These are phyloP conservation scores for Gallinago jamesoni DNA, from an alignment of 2,113 vertebrate genomes.

Conservation along the genomic window DNA sequence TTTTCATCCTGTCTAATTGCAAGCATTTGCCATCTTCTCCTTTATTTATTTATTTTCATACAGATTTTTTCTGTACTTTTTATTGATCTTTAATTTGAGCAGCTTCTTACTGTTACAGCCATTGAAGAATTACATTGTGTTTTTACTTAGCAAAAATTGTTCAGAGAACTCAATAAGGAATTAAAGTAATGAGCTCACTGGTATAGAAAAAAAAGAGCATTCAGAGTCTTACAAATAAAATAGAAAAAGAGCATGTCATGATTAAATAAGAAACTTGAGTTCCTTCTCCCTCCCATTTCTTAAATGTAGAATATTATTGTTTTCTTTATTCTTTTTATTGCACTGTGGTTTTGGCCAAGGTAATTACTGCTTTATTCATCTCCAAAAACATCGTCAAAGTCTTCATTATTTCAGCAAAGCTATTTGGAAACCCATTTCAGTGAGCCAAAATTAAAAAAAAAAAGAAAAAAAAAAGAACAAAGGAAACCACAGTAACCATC, in stretches of 20 bases:
- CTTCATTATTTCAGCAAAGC: slow-evolving; percentile 68
- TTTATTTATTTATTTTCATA: slow-evolving; percentile 74
- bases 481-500: slow-evolving; percentile 14
- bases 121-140: slow-evolving; percentile 65
- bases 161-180: slow-evolving; percentile 67
- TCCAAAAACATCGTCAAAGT: slow-evolving; percentile 60
- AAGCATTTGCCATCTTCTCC: slow-evolving; percentile 73
- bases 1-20: slow-evolving; percentile 90
- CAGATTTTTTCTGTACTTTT: slow-evolving; percentile 70
- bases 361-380: slow-evolving; percentile 51
- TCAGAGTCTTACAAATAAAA: slow-evolving; percentile 55
- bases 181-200: slow-evolving; percentile 67
- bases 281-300: slow-evolving; percentile 41
- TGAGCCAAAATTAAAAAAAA: neutral
- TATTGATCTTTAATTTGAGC: slow-evolving; percentile 79
- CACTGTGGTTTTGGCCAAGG: slow-evolving; percentile 11
- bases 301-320: slow-evolving; percentile 16
- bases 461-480: neutral
- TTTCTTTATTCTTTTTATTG: slow-evolving; percentile 57
- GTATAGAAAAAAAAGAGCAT: slow-evolving; percentile 64
- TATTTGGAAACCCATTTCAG: slow-evolving; percentile 63
- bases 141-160: slow-evolving; percentile 72
- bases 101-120: slow-evolving; percentile 55
- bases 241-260: slow-evolving; percentile 14
- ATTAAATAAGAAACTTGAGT: slow-evolving; percentile 41